A percentile compares a stretch with the other conserved stretches of the same genome.
Conservation (phyloP, 1,140 invertebrate species). For the Magallana angulata region DNA sequence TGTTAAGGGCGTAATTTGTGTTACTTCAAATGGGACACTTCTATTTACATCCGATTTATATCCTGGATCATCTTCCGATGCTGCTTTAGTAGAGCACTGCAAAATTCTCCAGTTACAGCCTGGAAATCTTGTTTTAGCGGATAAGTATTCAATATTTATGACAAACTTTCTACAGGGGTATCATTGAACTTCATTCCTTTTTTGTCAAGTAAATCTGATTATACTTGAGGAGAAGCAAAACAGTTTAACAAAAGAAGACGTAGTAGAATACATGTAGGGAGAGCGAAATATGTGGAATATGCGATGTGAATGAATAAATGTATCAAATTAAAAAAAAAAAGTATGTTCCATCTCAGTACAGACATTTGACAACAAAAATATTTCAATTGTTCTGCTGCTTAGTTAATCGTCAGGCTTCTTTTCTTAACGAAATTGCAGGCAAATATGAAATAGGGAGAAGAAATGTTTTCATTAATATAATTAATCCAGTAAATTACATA, state of each 20-base stretch:
- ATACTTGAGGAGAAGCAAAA: constrained; percentile 55
- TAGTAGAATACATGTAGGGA: constrained; percentile 49
- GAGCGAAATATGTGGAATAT: constrained; percentile 23
- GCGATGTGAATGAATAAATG: too few species aligned
- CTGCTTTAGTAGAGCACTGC: too few species aligned
- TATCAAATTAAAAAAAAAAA: constrained; percentile 40
- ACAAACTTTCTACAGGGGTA: constrained; percentile 54
- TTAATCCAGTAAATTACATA: neutral
- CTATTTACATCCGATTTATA: too few species aligned
- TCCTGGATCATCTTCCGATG: too few species aligned
- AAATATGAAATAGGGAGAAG: constrained; percentile 44
- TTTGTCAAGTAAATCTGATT: constrained; percentile 50
- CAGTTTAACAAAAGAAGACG: constrained; percentile 51
- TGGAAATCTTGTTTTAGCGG: too few species aligned
- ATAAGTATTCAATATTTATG: constrained; percentile 55
- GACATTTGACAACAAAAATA: constrained; percentile 52
- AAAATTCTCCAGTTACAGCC: too few species aligned
- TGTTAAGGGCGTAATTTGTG: too few species aligned
- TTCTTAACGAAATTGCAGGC: constrained; percentile 56
- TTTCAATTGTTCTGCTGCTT: constrained; percentile 50
- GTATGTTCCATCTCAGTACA: constrained; percentile 45
- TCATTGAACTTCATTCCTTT: constrained; percentile 62
- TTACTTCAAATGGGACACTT: too few species aligned
- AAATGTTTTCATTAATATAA: neutral
- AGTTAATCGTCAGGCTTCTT: constrained; percentile 32